Base-by-base conservation (phyloP, 2,797 vertebrate species). In the Schizopygopsis malacanthus region DNA sequence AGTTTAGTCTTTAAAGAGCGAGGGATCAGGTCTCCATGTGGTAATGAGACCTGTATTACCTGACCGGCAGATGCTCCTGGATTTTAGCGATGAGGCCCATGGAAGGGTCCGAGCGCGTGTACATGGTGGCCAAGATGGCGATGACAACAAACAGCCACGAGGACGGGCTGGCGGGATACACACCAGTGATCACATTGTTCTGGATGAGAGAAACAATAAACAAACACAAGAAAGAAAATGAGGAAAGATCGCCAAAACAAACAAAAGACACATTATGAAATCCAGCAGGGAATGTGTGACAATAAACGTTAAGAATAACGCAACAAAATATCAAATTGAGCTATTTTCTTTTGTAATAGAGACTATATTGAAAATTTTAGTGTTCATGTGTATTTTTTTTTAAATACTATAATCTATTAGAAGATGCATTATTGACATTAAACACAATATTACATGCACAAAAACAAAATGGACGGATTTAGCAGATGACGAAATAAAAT, bases 41-140 rank as follows among this genome's bases (percentile, higher is more conserved):
- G 63, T 37, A 67, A 6, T 2, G 39, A 28, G 77, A 79, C 4
- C 8, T 45, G 2, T 25, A 52, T 15, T 94, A 98, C 97, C 96
- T 97, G 92, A 95, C 95, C 0, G 97, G 97, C 65, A 98, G 94
- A 88, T 96, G 93, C 89, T 98, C 97, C 92, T 97, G 96, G 88
- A 98, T 98, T 92, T 97, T 98, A 87, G 95, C 97, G 88, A 97
- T 97, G 88, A 98, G 95, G 63, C 97, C 97, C 94, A 98, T 96
- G 87, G 97, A 98, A 41, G 97, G 97, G 84, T 98, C 97, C 0
- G 97, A 96, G 87, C 97, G 97, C 0, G 97, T 96, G 92, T 97
- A 97, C 93, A 97, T 96, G 22, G 97, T 96, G 15, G 96, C 96
- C 91, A 98, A 93, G 89, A 98, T 97, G 0, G 97, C 96, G 22